Evolutionary conservation across 2,113 vertebrate genomes (phyloP).

Genomic region (Oreochromis niloticus): DNA sequence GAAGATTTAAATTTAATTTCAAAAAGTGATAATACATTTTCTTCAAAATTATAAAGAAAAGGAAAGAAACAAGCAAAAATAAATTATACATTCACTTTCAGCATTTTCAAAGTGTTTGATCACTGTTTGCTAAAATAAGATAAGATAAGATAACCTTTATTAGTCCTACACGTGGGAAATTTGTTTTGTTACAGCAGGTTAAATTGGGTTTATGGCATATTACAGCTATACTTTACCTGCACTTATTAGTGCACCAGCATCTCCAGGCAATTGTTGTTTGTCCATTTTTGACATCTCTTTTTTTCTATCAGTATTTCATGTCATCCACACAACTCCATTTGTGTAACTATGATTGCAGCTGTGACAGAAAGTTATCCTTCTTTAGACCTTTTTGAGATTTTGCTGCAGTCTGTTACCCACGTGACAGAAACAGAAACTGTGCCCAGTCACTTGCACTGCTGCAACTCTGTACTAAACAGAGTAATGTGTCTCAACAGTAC

Average conservation of each 20-base stretch:
- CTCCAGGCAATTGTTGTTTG: not conserved
- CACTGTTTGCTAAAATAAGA: not conserved
- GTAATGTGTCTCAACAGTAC: not conserved
- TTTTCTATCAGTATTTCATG: not conserved
- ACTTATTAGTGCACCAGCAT: not conserved
- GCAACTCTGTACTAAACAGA: not conserved
- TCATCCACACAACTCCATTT: not conserved
- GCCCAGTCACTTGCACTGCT: not conserved
- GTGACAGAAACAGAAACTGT: not conserved
- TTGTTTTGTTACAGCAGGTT: not conserved
- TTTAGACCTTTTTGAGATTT: not conserved
- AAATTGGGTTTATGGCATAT: not conserved
- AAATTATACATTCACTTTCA: not conserved
- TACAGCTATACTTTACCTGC: not conserved
- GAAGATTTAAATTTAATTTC: not conserved
- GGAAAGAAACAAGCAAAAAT: no score
- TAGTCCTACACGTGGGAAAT: no score
- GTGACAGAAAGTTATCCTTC: not conserved
- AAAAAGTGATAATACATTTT: not conserved
- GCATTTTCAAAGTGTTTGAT: not conserved
- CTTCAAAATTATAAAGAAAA: not conserved
- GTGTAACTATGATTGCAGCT: not conserved
- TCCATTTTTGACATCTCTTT: not conserved
- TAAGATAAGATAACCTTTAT: no score
- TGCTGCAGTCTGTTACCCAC: not conserved